Evolutionary conservation across 2,797 vertebrate species (phyloP).

Genomic region (Brachymystax lenok): DNA sequence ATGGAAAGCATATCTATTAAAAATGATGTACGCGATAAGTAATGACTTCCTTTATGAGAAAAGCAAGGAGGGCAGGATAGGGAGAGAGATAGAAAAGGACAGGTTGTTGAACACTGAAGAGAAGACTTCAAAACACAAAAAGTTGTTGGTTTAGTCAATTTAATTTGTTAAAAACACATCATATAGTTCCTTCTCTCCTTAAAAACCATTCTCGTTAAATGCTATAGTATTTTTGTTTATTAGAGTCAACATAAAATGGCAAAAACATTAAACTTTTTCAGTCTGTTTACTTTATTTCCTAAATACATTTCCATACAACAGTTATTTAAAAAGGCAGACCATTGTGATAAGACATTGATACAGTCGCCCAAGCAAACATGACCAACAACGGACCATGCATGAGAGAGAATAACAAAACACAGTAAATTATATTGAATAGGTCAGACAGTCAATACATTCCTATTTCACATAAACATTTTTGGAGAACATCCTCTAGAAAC

Average conservation of each 20-base stretch:
- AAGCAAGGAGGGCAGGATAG: not conserved
- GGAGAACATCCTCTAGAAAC: not conserved
- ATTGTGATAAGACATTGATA: not conserved
- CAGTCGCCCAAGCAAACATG: not conserved
- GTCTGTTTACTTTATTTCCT: too few relatives aligned
- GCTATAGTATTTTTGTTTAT: too few relatives aligned
- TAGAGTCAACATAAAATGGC: not conserved
- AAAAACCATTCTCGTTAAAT: not conserved
- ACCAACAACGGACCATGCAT: not conserved
- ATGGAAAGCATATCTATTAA: conserved; percentile 31
- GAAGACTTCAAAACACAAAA: not conserved
- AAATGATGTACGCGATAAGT: not conserved
- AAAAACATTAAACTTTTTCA: not conserved
- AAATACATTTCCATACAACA: too few relatives aligned
- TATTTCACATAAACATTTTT: not conserved
- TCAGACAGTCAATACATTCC: not conserved
- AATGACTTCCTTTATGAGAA: conserved; percentile 29
- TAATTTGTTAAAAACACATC: not conserved
- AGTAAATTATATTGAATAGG: not conserved
- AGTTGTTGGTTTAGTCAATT: not conserved
- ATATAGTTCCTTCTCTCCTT: too few relatives aligned
- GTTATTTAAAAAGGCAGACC: not conserved
- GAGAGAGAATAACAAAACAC: not conserved
- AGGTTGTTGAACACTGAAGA: conserved; percentile 18
- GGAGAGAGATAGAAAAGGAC: conserved; percentile 41